Base-by-base conservation (phyloP, 2,797 vertebrate genomes). In the Lithobates pipiens region DNA sequence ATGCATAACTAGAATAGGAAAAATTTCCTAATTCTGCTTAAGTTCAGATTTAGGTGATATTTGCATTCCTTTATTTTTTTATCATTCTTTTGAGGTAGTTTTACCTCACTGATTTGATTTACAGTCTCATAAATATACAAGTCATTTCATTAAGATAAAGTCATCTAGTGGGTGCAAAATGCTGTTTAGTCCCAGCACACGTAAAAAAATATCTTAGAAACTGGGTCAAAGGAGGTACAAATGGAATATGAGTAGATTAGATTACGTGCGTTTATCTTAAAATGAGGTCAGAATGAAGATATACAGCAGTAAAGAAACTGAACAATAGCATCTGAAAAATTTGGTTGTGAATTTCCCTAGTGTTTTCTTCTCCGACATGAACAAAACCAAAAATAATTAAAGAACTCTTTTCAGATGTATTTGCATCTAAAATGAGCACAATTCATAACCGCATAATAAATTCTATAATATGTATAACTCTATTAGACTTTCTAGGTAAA, bases 221-320 rank as follows among this genome's bases (percentile, higher is more conserved):
- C 65, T 85, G 77, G 76, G 77, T 85, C 76, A 80, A 36, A 5
- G 4, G 63, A 78, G 29, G 32, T 70, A 36, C 68, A 61, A 23
- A 1, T 61, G 54, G 57, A 57, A n/a, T 77, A 61, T 63, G 34
- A 65, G 34, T 42, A 15, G 54, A 61, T n/a, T n/a, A 65, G 63
- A 77, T 15, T 77, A 36, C 32, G 11, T 23, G 1, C 39, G 23
- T 27, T 16, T 39, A 11, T 39, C 65, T 46, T 46, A 61, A 85
- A 79, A 65, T 79, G 32, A 79, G 54, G 50, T 73, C 76, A 79
- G 25, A 16, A 25, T 73, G 54, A 39, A 36, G 50, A n/a, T 10
- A 63, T 36, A 61, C 11, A 46, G 18, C 75, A 77, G 23, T 65
- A 36, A 65, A 77, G 34, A n/a, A 57, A 63, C 65, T 77, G 36